These are phyloP conservation scores for Sinocyclocheilus anophthalmus DNA, from an alignment of 2,113 vertebrate species.

Conservation along the genomic window DNA sequence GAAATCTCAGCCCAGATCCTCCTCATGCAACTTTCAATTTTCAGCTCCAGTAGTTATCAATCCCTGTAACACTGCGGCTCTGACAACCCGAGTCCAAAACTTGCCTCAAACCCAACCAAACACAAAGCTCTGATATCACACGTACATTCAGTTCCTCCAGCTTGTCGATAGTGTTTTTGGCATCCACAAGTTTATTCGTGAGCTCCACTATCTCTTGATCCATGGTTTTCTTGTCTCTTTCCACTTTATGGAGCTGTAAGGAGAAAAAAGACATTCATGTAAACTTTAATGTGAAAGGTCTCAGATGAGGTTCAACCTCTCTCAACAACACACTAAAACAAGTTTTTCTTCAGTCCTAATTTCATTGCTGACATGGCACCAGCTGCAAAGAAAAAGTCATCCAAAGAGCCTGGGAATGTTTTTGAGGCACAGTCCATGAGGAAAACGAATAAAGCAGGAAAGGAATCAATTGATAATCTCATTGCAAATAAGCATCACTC, in stretches of 20 bases:
- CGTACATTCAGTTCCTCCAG: slow-evolving; percentile 95
- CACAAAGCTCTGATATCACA: slow-evolving; percentile 20
- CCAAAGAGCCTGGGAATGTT: neutral
- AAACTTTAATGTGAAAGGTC: neutral
- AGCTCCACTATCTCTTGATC: slow-evolving; percentile 98
- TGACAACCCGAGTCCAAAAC: slow-evolving; percentile 16
- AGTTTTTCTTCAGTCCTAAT: neutral
- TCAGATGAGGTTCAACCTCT: neutral
- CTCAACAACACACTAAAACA: neutral
- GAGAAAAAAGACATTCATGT: slow-evolving; percentile 23
- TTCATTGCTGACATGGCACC: slow-evolving; percentile 17
- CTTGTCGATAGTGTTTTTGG: slow-evolving; percentile 92
- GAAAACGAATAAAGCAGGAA: neutral
- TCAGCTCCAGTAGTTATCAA: slow-evolving; percentile 48
- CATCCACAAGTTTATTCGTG: slow-evolving; percentile 94
- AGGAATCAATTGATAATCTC: neutral
- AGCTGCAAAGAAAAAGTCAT: slow-evolving; percentile 1
- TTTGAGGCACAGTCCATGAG: neutral
- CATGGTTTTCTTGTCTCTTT: slow-evolving; percentile 94
- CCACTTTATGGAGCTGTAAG: slow-evolving; percentile 92
- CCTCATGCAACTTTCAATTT: slow-evolving; percentile 50
- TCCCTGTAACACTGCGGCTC: slow-evolving; percentile 21
- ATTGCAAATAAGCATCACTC: slow-evolving; percentile 3
- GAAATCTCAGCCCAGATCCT: slow-evolving; percentile 37
- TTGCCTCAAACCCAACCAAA: neutral